Evolutionary conservation across 2,797 vertebrate genomes (phyloP), one percentile per base, ranked within the genome.

Genomic region (Australoheros facetus): DNA sequence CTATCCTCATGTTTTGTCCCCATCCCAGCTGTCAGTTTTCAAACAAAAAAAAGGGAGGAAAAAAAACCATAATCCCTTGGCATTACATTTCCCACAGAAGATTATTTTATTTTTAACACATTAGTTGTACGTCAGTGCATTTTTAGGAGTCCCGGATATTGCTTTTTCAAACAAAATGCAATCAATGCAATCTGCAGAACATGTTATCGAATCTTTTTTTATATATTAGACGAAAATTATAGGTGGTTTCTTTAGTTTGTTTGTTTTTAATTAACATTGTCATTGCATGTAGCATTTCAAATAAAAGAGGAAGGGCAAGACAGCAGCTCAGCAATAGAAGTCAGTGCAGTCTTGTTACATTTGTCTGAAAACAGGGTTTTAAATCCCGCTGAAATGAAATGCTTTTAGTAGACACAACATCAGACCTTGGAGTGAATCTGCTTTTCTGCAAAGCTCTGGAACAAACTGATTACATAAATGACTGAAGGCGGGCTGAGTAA

Each of bases 391-490:
- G n/a, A 53, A 71, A 75, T 66, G 80, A 82, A 78, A 83, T 57
- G 80, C 81, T 85, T 90, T 86, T 57, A 88, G 85, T 39, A 21
- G 62, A 66, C 26, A 28, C 42, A 72, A 55, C 13, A 32, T 39
- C 55, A 19, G 42, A 30, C 54, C 75, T 10, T 2, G 5, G 56
- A 84, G 58, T 30, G 42, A 60, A 88, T 76, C 55, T 7, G 39
- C 74, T 54, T 69, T 56, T 78, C 79, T 83, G 76, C 57, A 16
- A 80, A 92, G 90, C 87, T 84, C 83, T 78, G 75, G 81, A 89
- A 85, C 80, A 84, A 88, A 91, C 71, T 53, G 86, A 91, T 91
- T 92, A 91, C 60, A 83, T 90, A 91, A 91, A 91, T 75, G 79
- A 85, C 78, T 85, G 12, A 85, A 85, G 80, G 86, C 73, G 0